Conservation (phyloP, 2,888 invertebrate species). For the Petrolisthes cinctipes region DNA sequence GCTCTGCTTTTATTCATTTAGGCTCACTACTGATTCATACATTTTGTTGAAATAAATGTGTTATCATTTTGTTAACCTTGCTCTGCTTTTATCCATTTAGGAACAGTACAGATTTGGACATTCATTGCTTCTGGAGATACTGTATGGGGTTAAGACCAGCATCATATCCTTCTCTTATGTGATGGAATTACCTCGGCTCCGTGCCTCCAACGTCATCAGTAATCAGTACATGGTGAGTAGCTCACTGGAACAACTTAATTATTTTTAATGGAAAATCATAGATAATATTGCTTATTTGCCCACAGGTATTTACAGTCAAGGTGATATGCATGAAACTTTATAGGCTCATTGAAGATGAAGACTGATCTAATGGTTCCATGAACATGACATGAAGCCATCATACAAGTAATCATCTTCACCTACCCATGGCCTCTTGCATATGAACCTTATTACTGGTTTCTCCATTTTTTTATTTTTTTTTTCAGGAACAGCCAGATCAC, state of each 20-base stretch:
- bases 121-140: conserved; percentile 22
- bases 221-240: neutral
- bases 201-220: neutral
- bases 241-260: conserved; percentile 12
- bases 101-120: conserved; percentile 43
- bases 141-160: conserved; percentile 14
- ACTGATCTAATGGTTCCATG: no score
- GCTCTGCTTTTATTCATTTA: no score
- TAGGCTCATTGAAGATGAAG: neutral
- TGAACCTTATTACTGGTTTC: no score
- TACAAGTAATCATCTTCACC: no score
- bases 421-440: no score
- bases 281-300: neutral
- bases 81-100: neutral
- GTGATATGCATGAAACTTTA: neutral
- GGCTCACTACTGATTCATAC: no score
- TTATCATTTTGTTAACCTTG: no score
- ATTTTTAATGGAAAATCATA: neutral
- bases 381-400: no score
- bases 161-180: neutral
- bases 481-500: no score
- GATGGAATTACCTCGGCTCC: neutral
- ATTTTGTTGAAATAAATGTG: no score
- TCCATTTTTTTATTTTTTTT: no score
- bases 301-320: neutral